phyloP scores from a whole-genome alignment of 2,888 invertebrate species.

The Acanthoscelides obtectus region DNA sequence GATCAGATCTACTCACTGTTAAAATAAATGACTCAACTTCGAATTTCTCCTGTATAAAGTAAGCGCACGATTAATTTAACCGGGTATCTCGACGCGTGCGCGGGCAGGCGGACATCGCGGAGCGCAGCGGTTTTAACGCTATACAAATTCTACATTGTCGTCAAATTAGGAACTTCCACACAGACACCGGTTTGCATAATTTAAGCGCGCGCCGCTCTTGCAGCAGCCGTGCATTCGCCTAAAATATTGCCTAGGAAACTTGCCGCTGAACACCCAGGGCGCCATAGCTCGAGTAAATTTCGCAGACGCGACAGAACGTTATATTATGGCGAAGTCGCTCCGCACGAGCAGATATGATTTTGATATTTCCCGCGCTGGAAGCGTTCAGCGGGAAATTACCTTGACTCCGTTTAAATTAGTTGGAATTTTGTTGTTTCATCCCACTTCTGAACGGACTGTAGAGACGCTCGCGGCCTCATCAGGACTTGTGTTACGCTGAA shows the following conservation, averaged over 20 bases:
- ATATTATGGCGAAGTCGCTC: not conserved
- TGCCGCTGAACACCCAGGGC: not conserved
- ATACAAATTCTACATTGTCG: constrained; percentile 21
- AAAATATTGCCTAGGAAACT: not conserved
- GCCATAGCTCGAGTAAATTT: not conserved
- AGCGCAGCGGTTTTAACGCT: constrained; percentile 15
- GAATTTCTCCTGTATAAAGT: not conserved
- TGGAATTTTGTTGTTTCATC: not conserved
- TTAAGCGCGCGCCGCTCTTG: constrained; percentile 1
- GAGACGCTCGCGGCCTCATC: not conserved
- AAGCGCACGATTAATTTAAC: not conserved
- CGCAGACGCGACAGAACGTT: not conserved
- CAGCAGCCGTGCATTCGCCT: not conserved
- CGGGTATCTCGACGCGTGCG: no score
- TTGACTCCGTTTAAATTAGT: not conserved
- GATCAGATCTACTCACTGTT: no score
- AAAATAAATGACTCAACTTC: no score
- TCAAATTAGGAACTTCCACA: constrained; percentile 17
- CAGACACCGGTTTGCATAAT: constrained; percentile 19
- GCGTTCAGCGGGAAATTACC: not conserved
- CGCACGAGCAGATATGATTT: not conserved
- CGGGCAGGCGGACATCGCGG: constrained; percentile 15
- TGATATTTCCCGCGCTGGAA: not conserved
- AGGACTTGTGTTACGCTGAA: not conserved
- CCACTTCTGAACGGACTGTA: not conserved